These are phyloP conservation scores for Megaleporinus macrocephalus DNA, from an alignment of 2,113 vertebrate genomes.

Conservation along the genomic window DNA sequence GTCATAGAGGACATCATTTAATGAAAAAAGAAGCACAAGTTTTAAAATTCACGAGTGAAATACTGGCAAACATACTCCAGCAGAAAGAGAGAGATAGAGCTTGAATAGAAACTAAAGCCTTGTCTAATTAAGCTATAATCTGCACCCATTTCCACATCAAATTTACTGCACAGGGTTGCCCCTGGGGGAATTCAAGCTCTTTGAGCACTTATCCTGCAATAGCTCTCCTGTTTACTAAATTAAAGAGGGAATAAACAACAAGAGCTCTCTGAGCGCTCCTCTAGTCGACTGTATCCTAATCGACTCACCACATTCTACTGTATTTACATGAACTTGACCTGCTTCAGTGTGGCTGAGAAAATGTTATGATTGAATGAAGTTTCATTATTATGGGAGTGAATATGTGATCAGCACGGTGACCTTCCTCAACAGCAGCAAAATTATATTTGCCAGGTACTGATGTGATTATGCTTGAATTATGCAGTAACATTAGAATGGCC, in stretches of 20 bases:
- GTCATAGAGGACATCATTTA: not conserved
- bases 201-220: constrained; percentile 42
- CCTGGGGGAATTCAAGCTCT: constrained; percentile 55
- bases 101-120: constrained; percentile 56
- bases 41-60: not conserved
- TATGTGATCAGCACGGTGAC: not conserved
- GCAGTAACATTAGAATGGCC: not conserved
- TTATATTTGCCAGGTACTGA: not conserved
- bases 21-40: not conserved
- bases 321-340: constrained; percentile 18
- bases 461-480: not conserved
- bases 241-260: constrained; percentile 42
- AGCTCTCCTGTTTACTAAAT: constrained; percentile 31
- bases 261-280: constrained; percentile 6
- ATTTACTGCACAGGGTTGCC: constrained; percentile 52
- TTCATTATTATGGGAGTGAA: not conserved
- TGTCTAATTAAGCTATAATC: constrained; percentile 70
- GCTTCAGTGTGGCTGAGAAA: not conserved
- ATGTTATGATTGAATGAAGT: constrained; percentile 1
- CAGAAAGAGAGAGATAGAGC: not conserved
- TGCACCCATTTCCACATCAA: constrained; percentile 64
- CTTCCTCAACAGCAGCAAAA: not conserved
- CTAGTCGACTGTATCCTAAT: not conserved
- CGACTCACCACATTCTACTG: not conserved
- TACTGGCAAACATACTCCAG: not conserved